Conservation (phyloP, 1,140 invertebrate species). For the Aphaenogaster rudis region DNA sequence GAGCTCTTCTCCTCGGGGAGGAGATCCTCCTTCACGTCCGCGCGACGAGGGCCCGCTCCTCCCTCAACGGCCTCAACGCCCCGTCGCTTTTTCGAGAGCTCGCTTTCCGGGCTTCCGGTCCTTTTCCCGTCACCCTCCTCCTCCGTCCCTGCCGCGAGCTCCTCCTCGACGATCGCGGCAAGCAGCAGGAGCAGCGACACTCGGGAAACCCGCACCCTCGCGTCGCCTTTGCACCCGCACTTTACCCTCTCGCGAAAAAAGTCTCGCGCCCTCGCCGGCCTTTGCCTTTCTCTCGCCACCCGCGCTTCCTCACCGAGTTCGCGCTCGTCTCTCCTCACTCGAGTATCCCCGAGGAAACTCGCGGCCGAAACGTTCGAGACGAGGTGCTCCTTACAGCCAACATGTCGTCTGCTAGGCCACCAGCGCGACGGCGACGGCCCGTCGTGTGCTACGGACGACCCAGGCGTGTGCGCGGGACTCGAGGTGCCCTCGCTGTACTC, state of each 20-base stretch:
- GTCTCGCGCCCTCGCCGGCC: neutral
- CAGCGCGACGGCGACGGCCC: constrained; percentile 60
- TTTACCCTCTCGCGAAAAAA: neutral
- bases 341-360: constrained; percentile 81
- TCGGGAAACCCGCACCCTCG: constrained; percentile 60
- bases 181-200: constrained; percentile 54
- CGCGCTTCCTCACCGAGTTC: constrained; percentile 55
- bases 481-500: neutral
- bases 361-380: constrained; percentile 82
- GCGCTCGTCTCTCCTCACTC: constrained; percentile 77
- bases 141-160: constrained; percentile 41
- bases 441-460: constrained; percentile 55
- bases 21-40: neutral
- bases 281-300: constrained; percentile 43
- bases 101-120: constrained; percentile 22
- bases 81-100: constrained; percentile 59
- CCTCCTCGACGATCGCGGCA: constrained; percentile 62
- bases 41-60: no score
- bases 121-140: neutral
- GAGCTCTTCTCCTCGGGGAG: neutral
- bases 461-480: constrained; percentile 55
- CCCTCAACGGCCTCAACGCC: neutral
- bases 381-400: constrained; percentile 83
- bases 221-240: constrained; percentile 38
- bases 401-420: constrained; percentile 85